Evolutionary conservation across 2,797 vertebrate species (phyloP), one percentile per base, ranked within the genome.

Genomic region (Helostoma temminkii): DNA sequence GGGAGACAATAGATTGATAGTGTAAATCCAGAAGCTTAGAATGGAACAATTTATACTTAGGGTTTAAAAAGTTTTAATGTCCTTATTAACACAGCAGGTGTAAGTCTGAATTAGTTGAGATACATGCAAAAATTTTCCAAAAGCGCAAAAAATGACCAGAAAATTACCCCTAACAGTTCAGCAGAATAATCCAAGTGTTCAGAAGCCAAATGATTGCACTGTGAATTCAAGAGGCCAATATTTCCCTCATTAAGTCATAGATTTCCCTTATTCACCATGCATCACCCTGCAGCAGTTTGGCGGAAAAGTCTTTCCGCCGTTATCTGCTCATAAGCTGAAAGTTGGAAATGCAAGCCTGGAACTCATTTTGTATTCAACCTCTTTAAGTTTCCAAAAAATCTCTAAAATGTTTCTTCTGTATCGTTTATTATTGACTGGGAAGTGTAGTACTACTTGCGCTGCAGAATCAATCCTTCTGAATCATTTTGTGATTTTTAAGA

Each of bases 201-300:
- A 15, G 66, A 69, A 74, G 80, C 63, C 66, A 79, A 82, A 79
- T 54, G 15, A 64, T 78, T 74, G 66, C 57, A 48, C 57, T 59
- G 55, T 66, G 53, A 26, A 74, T 70, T 71, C 45, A 70, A 39
- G 59, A 60, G 63, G 66, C 57, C 72, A 81, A 45, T 39, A 57
- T 68, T 54, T 67, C 48, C 46, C 66, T 84, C 73, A 83, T 84
- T 87, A 80, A 76, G 50, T 65, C 22, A 18, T 6, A 34, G 25
- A 78, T 72, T 56, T 43, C 26, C 54, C 41, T 74, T 42, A 58
- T 72, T 77, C 41, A 4, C 32, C 42, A 45, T 65, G 49, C 24
- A 46, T 81, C 62, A 49, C 28, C 56, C 66, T 14, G 19, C 66
- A 70, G 68, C 80, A 18, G 36, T 39, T 54, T 77, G 57, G 49